Base-by-base conservation (phyloP, 30 jellyfish, hydroid and myxozoan species). In the Aurelia sp. region DNA sequence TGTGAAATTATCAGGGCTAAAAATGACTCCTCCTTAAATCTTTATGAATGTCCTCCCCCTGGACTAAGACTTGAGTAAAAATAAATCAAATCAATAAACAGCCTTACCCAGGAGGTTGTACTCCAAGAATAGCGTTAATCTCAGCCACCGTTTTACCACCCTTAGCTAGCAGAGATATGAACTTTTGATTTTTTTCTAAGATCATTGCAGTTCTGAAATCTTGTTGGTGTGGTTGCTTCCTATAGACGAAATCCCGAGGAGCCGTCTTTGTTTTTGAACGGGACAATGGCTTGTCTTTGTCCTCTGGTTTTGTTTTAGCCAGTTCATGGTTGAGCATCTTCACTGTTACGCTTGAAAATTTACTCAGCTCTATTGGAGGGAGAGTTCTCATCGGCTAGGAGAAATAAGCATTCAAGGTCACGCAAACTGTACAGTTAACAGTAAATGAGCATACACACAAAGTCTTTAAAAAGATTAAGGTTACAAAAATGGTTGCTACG, bases 121-220 rank as follows among this genome's bases (percentile, higher is more conserved):
- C 61, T 27, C 88, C 88, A 59, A 77, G 78, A 59, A 77, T 77
- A 13, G 76, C 66, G 8, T 61, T 40, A 44, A 77, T 77, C 22
- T 77, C 88, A 13, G 62, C 66, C 88, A 60, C 58, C 3, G 88
- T 59, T 77, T 77, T 77, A 22, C 88, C 88, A 23, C 88, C 72
- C 44, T 77, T 63, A 11, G 75, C 31, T 47, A 77, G 30, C 69
- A 77, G 64, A 2, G 62, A 19, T 13, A 77, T 76, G 27, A 77
- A 53, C 62, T 62, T 77, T 50, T 40, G 61, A 62, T 77, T 77
- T 57, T 77, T 77, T 19, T 62, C 78, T 17, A 77, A 71, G 21
- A 77, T 59, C 47, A 77, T 77, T 20, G 88, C 17, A 20, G 78
- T 17, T 3, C 88, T 50, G 78, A 77, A 77, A 61, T 77, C 62